Evolutionary conservation across 2,797 vertebrate species (phyloP), one percentile per base, ranked within the genome.

Genomic region (Mycteria americana): DNA sequence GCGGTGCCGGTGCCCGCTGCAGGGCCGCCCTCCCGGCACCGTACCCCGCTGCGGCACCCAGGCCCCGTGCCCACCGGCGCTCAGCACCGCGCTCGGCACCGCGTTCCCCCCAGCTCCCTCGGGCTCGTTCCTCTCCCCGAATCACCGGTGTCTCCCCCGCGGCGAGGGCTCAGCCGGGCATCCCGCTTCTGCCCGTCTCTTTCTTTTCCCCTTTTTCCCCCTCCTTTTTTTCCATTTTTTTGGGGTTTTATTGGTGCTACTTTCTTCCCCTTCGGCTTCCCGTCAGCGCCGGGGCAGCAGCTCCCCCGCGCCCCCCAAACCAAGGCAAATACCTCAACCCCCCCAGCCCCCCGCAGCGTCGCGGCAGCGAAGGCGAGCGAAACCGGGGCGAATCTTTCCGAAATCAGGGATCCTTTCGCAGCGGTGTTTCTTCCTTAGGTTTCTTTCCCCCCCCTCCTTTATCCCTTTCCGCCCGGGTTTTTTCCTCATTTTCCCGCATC

Each of bases 401-500:
- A 84, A 92, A 81, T 94, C 92, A 94, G 94, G 94, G 92, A 94
- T 94, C 92, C 89, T 92, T 80, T 63, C 31, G 33, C 81, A 88
- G 88, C 67, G 50, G 60, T 50, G 78, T 72, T 46, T 57, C 59
- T 75, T 53, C 77, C 63, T 51, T 39, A 7, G 24, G n/a, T 76
- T 33, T 51, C 35, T 25, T 18, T 11, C 12, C 16, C 11, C 48
- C 16, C 35, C 35, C 25, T 10, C 16, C 48, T n/a, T 50, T 30
- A 6, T 12, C 45, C 69, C 35, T 85, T 78, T 64, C 69, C 8
- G 2, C 92, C 80, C 10, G 35, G 76, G 56, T 43, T 63, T 63
- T 18, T 31, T 53, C 51, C 85, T 74, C 85, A 56, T 75, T 84
- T 45, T 76, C 48, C 62, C 18, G 9, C 89, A 72, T 84, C 94